phyloP scores from a whole-genome alignment of 1,140 invertebrate species.

The Pseudomyrmex cubaensis region DNA sequence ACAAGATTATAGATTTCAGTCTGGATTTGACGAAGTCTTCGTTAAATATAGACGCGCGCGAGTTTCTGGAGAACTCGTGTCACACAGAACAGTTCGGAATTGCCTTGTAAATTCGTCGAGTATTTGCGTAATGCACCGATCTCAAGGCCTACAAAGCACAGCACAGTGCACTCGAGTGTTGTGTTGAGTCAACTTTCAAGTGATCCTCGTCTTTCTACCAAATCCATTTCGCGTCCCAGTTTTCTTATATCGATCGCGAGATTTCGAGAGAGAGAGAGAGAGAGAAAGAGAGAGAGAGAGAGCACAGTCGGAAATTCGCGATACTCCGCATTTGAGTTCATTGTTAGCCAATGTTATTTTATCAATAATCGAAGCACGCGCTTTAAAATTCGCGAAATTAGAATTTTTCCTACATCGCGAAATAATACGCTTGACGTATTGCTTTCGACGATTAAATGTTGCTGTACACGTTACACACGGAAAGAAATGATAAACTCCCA shows the following conservation, averaged over 20 bases:
- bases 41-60: neutral
- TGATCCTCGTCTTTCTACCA: neutral
- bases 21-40: conserved; percentile 13
- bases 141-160: neutral
- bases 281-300: too few species aligned
- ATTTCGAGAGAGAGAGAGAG: neutral
- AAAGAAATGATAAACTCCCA: neutral
- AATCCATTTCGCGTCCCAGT: conserved; percentile 5
- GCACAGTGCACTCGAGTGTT: neutral
- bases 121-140: conserved; percentile 1
- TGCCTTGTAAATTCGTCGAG: conserved; percentile 6
- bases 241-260: conserved; percentile 20
- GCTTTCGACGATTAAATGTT: conserved; percentile 10
- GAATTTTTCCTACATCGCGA: neutral
- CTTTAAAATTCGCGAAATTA: neutral
- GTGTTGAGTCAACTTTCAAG: conserved; percentile 13
- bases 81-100: neutral
- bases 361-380: neutral
- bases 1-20: neutral
- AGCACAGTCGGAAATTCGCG: too few species aligned
- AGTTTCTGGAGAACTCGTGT: neutral
- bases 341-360: too few species aligned
- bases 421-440: neutral
- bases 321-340: too few species aligned
- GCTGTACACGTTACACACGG: neutral